Conservation (phyloP, 1,140 invertebrate species). For the Drosophila pachea region DNA sequence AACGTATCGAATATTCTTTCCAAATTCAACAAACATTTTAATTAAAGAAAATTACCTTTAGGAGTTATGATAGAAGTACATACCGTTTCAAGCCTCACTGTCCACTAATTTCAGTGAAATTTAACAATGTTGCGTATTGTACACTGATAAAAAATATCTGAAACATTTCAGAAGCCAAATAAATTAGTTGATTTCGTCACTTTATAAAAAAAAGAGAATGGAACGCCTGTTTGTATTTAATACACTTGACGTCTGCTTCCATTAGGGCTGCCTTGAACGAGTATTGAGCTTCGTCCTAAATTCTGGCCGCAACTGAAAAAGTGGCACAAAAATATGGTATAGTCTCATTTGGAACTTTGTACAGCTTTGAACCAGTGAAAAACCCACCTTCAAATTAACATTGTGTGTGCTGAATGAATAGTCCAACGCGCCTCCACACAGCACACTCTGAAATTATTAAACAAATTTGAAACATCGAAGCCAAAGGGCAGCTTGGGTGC, state of each 20-base stretch:
- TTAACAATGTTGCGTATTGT: slow-evolving; percentile 27
- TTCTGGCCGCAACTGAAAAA: slow-evolving; percentile 52
- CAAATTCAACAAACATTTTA: slow-evolving; percentile 27
- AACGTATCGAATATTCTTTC: slow-evolving; percentile 54
- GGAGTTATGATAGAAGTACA: slow-evolving; percentile 58
- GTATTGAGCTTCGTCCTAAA: slow-evolving; percentile 36
- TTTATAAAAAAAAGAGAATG: slow-evolving; percentile 10
- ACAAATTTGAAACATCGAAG: slow-evolving; percentile 35
- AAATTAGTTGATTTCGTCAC: slow-evolving; percentile 33
- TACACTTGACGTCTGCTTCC: slow-evolving; percentile 35
- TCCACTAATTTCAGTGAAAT: slow-evolving; percentile 34
- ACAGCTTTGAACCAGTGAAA: slow-evolving; percentile 21
- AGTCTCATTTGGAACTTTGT: slow-evolving; percentile 38
- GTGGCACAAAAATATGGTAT: slow-evolving; percentile 53
- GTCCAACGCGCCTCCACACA: slow-evolving; percentile 42
- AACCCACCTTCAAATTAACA: slow-evolving; percentile 47
- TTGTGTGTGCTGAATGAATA: slow-evolving; percentile 35
- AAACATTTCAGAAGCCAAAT: slow-evolving; percentile 47
- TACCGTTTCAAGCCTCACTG: slow-evolving; percentile 48
- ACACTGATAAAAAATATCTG: slow-evolving; percentile 28
- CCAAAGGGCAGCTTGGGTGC: slow-evolving; percentile 16
- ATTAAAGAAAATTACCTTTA: slow-evolving; percentile 26
- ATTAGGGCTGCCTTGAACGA: slow-evolving; percentile 19
- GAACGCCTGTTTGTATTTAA: slow-evolving; percentile 27
- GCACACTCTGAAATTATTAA: slow-evolving; percentile 45